Base-by-base conservation (phyloP, 2,797 vertebrate genomes). In the Spondyliosoma cantharus region DNA sequence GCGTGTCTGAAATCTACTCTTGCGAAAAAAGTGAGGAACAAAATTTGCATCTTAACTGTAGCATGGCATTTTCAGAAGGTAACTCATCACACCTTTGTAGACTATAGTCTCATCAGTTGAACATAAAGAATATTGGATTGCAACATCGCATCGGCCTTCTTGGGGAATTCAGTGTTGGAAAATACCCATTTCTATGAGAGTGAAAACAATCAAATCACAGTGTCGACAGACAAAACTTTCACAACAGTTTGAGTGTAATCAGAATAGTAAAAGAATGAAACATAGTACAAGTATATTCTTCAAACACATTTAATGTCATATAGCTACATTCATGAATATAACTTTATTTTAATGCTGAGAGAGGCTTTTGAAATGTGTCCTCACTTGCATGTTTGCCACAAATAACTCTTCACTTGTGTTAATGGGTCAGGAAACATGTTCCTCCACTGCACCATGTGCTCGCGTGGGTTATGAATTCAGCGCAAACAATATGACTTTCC, bases 371-470 rank as follows among this genome's bases (percentile, higher is more conserved):
- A 32, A 50, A 67, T 16, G 24, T 45, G 11, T 11, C 9, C 37
- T 11, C 22, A 29, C 17, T 52, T 52, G 15, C 7, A 13, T 75
- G 2, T 73, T 24, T 49, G 37, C 27, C 48, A 37, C 45, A n/a
- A 59, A 75, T 74, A 8, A 50, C 7, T 54, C 2, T 24, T 27
- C 14, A 37, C 3, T 73, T 62, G 46, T 59, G 59, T 43, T 63
- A 57, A 32, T 8, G 3, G 25, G 15, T 20, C 80, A 91, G 92
- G 92, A 94, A 94, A 84, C 63, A 24, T 63, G 19, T 78, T 83
- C 89, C n/a, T 43, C 24, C 43, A 5, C 45, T 61, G 24, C 61
- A 48, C 61, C 57, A 54, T 76, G 67, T 83, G 83, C 74, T 74
- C 19, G 3, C 25, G 62, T 14, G 2, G n/a, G 22, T 25, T 61